Evolutionary conservation across 2,888 invertebrate genomes (phyloP), one percentile per base, ranked within the genome.

Genomic region (Dolomedes plantarius): DNA sequence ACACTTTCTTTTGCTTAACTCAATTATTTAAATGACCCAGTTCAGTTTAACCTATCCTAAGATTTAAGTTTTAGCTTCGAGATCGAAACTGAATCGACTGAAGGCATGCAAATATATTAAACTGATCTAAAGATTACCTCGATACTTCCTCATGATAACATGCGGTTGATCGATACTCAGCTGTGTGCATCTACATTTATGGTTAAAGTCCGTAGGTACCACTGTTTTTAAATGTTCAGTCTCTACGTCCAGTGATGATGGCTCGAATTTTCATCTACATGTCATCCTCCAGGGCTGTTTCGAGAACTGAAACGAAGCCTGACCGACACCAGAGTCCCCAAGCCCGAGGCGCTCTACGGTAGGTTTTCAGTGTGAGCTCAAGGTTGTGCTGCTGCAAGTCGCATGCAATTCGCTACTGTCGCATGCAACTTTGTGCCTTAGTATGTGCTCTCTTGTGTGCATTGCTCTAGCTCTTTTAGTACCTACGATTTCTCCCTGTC

Each of bases 301-400:
- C 86, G 80, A 36, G 86, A 86, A 13, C 56, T 86, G 76, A 69
- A 72, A 56, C 75, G 86, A 19, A 86, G 75, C 46, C 64, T 86
- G 46, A 86, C 86, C 39, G 86, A 86, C 76, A 76, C 80, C 39
- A 62, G 80, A 69, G 75, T 75, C n/a, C 69, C 73, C 31, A 86
- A 80, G 86, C 64, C 79, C 9, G 86, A 86, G 13, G 50, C 79
- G 23, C 64, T 75, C 6, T 64, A 78, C 71, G 86, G 86, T 86
- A 86, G 72, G 80, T 86, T 67, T 29, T 67, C 62, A 28, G 50
- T 78, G 77, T 78, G 69, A 67, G 64, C 29, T 36, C 56, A 56
- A 36, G 36, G 39, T 36, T 73, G 56, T 64, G 74, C 71, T 77
- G 72, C 77, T 78, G 65, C 39, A 29, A 69, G 41, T 69, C 73